A percentile compares a stretch with the other conserved stretches of the same genome.
Conservation (phyloP, 2,888 invertebrate genomes). For the Conomelus anceps region DNA sequence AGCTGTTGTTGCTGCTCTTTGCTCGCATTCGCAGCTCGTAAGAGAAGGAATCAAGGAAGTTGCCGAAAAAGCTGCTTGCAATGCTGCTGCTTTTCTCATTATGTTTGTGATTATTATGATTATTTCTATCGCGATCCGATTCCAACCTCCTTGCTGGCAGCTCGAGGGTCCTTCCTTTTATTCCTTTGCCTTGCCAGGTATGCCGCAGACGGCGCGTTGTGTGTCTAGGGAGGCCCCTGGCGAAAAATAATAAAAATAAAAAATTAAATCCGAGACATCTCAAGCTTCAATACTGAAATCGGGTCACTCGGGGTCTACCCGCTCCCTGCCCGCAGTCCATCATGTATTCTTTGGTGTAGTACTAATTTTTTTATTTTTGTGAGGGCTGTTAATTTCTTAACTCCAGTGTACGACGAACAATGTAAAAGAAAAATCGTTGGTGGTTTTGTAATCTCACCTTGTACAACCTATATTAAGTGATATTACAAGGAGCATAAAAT, state of each 20-base stretch:
- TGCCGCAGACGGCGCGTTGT: neutral
- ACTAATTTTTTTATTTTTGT: neutral
- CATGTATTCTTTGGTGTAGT: neutral
- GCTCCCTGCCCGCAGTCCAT: neutral
- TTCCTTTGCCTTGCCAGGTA: neutral
- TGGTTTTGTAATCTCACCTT: neutral
- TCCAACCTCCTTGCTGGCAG: neutral
- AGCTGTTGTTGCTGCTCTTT: neutral
- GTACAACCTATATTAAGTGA: neutral
- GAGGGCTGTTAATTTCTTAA: neutral
- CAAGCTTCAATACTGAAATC: neutral
- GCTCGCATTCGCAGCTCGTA: neutral
- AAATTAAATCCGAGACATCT: neutral
- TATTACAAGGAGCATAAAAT: too few relatives aligned
- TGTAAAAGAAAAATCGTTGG: neutral
- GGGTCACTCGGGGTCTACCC: neutral
- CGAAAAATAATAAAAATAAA: neutral
- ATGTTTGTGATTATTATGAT: neutral
- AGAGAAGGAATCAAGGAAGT: neutral
- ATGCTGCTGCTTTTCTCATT: neutral
- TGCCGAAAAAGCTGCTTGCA: neutral
- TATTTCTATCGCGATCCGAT: neutral
- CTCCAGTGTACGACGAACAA: too few relatives aligned
- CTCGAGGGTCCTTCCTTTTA: neutral
- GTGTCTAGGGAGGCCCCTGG: neutral